phyloP scores from a whole-genome alignment of 2,888 invertebrate genomes.

The Drosophila mercatorum region DNA sequence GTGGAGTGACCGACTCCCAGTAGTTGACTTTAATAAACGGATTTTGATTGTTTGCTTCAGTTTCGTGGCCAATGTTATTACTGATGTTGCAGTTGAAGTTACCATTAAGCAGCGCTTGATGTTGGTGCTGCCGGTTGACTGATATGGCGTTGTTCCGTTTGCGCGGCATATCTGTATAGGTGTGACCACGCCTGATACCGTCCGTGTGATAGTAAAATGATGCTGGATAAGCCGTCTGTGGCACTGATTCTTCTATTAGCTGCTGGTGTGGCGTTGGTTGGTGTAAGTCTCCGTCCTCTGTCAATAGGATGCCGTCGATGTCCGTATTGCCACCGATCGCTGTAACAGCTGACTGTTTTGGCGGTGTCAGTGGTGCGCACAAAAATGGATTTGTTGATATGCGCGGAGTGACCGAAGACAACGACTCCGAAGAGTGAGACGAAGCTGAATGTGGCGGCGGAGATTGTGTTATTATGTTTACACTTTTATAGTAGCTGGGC shows the following conservation, averaged over 20 bases:
- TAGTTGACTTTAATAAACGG: slow-evolving; percentile 83
- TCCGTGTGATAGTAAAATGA: slow-evolving; percentile 79
- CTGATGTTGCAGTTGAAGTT: slow-evolving; percentile 37
- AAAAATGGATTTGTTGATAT: slow-evolving; percentile 84
- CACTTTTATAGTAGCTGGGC: slow-evolving; percentile 75
- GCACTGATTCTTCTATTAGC: slow-evolving; percentile 51
- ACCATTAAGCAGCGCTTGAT: slow-evolving; percentile 49
- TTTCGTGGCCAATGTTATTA: slow-evolving; percentile 40
- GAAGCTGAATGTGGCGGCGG: slow-evolving; percentile 83
- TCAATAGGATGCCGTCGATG: slow-evolving; percentile 34
- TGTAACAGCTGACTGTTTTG: slow-evolving; percentile 1
- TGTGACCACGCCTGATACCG: slow-evolving; percentile 50
- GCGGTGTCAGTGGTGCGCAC: slow-evolving; percentile 71
- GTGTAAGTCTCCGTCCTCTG: slow-evolving; percentile 20
- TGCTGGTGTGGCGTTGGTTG: slow-evolving; percentile 16
- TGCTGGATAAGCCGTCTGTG: slow-evolving; percentile 70
- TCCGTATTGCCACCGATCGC: slow-evolving; percentile 18
- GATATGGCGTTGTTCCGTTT: slow-evolving; percentile 73
- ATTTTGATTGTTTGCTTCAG: slow-evolving; percentile 72
- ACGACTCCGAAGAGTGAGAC: slow-evolving; percentile 84
- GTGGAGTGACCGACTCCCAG: slow-evolving; percentile 78
- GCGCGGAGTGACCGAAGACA: slow-evolving; percentile 84
- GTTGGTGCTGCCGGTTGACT: slow-evolving; percentile 53
- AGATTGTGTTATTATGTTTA: slow-evolving; percentile 82
- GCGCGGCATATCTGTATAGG: slow-evolving; percentile 80